These are phyloP conservation scores for Drosophila leontia DNA, from an alignment of 1,140 invertebrate genomes.

Conservation along the genomic window DNA sequence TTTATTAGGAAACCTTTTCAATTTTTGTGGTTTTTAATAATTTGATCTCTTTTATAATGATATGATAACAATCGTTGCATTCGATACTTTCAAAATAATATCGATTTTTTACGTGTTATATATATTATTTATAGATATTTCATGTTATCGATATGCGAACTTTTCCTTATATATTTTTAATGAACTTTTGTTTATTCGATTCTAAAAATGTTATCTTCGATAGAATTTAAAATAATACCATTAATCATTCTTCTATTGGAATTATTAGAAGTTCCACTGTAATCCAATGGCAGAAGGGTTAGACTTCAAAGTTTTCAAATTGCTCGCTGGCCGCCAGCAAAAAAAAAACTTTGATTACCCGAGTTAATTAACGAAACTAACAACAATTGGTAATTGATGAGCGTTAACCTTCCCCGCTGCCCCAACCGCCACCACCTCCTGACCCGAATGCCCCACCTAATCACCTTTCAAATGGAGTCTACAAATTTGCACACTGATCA, in stretches of 20 bases:
- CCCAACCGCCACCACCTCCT: background rate
- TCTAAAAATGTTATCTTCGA: background rate
- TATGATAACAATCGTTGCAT: too few relatives aligned
- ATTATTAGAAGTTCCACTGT: background rate
- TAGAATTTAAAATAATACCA: background rate
- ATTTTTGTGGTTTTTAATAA: too few relatives aligned
- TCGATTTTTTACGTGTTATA: too few relatives aligned
- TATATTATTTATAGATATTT: too few relatives aligned
- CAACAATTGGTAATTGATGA: constrained; percentile 78
- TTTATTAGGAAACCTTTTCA: background rate
- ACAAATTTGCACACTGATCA: constrained; percentile 51
- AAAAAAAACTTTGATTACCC: constrained; percentile 57
- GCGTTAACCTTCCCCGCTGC: constrained; percentile 15
- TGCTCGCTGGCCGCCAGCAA: constrained; percentile 5
- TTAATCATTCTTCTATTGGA: background rate
- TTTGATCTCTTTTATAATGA: too few relatives aligned
- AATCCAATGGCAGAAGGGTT: constrained; percentile 4
- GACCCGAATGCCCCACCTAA: constrained; percentile 27
- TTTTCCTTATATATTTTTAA: background rate
- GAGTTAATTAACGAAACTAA: constrained; percentile 70
- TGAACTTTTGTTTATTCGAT: background rate
- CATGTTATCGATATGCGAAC: background rate
- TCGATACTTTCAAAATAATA: too few relatives aligned
- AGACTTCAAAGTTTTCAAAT: constrained; percentile 13
- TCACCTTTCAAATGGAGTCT: constrained; percentile 54